Conservation (phyloP, 2,113 vertebrate genomes). For the Papio anubis region DNA sequence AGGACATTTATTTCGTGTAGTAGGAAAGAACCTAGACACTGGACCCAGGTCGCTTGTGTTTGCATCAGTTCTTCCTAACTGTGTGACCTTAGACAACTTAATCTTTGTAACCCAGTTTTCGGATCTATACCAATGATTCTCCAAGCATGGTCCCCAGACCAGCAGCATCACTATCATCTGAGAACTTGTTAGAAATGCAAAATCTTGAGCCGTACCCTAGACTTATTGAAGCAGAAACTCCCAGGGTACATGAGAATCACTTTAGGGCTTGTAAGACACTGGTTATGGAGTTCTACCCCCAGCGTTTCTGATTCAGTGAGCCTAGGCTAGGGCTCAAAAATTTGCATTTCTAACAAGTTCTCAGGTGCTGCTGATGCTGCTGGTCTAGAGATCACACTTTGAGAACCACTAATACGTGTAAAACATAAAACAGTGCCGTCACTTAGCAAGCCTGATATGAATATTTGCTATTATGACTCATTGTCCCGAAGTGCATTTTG, state of each 20-base stretch:
- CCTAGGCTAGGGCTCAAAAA: not conserved
- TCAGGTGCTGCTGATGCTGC: not conserved
- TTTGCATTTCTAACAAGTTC: conserved; percentile 23
- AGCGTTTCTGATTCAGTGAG: not conserved
- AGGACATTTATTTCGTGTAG: not conserved
- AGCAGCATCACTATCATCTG: not conserved
- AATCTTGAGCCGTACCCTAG: not conserved
- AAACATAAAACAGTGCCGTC: not conserved
- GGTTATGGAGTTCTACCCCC: not conserved
- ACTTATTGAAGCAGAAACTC: not conserved
- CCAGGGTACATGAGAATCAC: not conserved
- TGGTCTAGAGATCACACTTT: not conserved
- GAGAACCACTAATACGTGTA: not conserved
- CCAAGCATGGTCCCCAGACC: not conserved
- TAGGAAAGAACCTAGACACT: not conserved
- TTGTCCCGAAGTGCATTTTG: not conserved
- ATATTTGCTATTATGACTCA: not conserved
- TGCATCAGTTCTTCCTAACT: not conserved
- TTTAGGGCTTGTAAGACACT: not conserved
- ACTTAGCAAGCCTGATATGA: not conserved
- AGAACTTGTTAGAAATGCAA: not conserved
- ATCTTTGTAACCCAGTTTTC: not conserved
- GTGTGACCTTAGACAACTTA: not conserved
- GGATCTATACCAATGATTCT: not conserved
- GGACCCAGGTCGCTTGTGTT: not conserved